Conservation (phyloP, 2,888 invertebrate species). For the Toxonevra muliebris region DNA sequence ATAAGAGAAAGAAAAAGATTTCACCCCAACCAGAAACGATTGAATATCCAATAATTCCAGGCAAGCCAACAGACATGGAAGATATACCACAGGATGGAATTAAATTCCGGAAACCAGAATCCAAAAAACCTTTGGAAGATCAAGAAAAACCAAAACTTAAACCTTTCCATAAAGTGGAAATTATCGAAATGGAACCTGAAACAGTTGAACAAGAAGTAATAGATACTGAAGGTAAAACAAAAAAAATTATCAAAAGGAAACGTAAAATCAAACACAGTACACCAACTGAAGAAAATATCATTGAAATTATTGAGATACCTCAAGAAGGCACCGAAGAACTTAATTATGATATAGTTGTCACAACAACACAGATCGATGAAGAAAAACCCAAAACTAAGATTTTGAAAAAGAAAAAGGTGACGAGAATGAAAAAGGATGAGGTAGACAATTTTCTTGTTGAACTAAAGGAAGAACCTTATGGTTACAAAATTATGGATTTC, state of each 20-base stretch:
- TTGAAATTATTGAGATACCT: constrained; percentile 61
- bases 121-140: constrained; percentile 42
- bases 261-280: constrained; percentile 60
- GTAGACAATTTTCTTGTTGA: constrained; percentile 55
- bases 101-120: constrained; percentile 53
- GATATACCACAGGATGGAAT: constrained; percentile 48
- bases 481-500: constrained; percentile 45
- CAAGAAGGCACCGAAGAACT: constrained; percentile 37
- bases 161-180: constrained; percentile 50
- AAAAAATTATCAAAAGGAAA: constrained; percentile 56
- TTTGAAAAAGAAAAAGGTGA: constrained; percentile 53
- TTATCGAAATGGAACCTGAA: constrained; percentile 52
- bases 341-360: constrained; percentile 50
- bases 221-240: constrained; percentile 48
- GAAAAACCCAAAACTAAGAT: constrained; percentile 37
- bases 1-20: constrained; percentile 55
- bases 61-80: constrained; percentile 52
- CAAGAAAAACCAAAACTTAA: constrained; percentile 44
- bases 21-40: constrained; percentile 39
- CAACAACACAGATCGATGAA: constrained; percentile 38
- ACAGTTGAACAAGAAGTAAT: constrained; percentile 43
- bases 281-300: constrained; percentile 62
- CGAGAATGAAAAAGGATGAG: constrained; percentile 54
- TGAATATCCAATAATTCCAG: constrained; percentile 55
- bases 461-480: constrained; percentile 48